These are phyloP conservation scores for Ascaphus truei DNA, from an alignment of 2,113 vertebrate genomes.

Conservation along the genomic window DNA sequence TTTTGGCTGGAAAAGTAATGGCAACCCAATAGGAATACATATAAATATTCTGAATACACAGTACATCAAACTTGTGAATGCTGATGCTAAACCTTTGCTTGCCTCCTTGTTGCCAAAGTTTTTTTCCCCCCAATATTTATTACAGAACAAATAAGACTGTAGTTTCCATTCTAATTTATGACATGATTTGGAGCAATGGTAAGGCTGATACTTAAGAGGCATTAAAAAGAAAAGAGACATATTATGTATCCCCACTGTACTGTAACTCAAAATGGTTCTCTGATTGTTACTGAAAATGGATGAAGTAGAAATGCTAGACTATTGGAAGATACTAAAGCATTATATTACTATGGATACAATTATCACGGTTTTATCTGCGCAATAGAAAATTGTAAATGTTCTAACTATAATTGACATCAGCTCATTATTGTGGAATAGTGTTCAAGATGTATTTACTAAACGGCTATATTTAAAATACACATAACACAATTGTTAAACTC, in stretches of 20 bases:
- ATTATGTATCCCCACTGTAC: no score
- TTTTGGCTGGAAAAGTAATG: slow-evolving; percentile 60
- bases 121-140: slow-evolving; percentile 43
- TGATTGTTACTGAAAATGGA: background rate
- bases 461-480: no score
- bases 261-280: background rate
- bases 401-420: no score
- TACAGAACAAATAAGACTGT: background rate
- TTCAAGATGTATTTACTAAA: no score
- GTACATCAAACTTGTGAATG: slow-evolving; percentile 63
- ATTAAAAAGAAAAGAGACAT: background rate
- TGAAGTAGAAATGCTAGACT: no score
- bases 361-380: no score
- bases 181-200: background rate
- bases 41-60: slow-evolving; percentile 66
- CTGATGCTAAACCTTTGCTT: slow-evolving; percentile 51
- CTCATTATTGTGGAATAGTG: no score
- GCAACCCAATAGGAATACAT: slow-evolving; percentile 65
- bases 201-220: no score
- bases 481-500: no score
- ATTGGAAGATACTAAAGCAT: no score
- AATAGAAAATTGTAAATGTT: no score
- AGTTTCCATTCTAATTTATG: background rate
- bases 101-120: slow-evolving; percentile 50
- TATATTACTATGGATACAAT: no score